Percentiles rank a stretch among this genome's conserved stretches.
phyloP scores from a whole-genome alignment of 2,113 vertebrate species.

The Neopipo cinnamomea region DNA sequence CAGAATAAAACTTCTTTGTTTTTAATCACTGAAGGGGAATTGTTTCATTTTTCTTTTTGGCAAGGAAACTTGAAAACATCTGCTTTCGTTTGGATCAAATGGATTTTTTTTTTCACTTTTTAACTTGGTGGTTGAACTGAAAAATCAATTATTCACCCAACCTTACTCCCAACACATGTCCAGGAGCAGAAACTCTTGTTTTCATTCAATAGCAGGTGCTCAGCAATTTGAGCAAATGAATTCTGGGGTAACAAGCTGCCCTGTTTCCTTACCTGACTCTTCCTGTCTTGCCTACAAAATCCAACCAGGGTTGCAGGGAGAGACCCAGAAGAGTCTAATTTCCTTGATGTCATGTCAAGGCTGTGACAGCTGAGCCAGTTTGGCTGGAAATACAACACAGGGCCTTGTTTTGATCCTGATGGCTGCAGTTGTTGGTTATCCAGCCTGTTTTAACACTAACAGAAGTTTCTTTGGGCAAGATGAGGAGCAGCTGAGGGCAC shows the following conservation, averaged over 20 bases:
- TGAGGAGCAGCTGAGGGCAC: not conserved
- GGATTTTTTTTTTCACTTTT: slow-evolving; percentile 14
- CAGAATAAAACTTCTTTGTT: not conserved
- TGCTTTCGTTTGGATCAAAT: not conserved
- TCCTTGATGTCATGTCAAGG: not conserved
- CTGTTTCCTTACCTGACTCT: not conserved
- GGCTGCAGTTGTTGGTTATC: not conserved
- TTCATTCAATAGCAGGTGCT: not conserved
- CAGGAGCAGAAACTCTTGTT: not conserved
- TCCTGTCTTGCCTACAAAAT: not conserved
- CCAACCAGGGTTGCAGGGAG: not conserved
- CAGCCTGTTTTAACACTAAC: not conserved
- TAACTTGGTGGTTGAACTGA: slow-evolving; percentile 34
- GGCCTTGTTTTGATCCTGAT: not conserved
- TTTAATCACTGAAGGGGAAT: slow-evolving; percentile 33
- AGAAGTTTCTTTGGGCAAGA: not conserved
- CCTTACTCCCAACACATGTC: not conserved
- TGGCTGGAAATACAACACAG: rapidly evolving
- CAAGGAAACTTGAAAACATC: slow-evolving; percentile 13
- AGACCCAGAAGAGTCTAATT: not conserved
- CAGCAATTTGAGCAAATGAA: not conserved
- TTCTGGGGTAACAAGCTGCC: not conserved
- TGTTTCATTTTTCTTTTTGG: slow-evolving; percentile 52
- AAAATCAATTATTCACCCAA: slow-evolving; percentile 50
- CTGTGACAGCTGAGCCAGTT: not conserved